phyloP scores from a whole-genome alignment of 1,140 invertebrate species.

The Apis laboriosa region DNA sequence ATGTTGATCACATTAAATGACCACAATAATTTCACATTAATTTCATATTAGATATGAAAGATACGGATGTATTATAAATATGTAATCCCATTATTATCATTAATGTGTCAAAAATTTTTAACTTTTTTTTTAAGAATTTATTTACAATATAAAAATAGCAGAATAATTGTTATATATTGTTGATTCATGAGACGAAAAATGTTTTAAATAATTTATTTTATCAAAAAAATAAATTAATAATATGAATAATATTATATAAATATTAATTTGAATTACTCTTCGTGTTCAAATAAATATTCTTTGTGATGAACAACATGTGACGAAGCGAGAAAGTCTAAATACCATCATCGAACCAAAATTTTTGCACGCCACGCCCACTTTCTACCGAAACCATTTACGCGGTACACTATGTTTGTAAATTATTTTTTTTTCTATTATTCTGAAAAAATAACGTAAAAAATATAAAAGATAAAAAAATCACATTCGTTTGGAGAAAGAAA shows the following conservation, averaged over 20 bases:
- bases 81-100: no score
- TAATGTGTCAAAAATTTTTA: no score
- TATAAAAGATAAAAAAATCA: no score
- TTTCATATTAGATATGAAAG: no score
- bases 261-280: background rate
- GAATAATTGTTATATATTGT: no score
- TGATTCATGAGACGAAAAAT: no score
- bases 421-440: background rate
- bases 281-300: background rate
- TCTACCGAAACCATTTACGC: background rate
- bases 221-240: background rate
- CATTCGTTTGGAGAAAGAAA: background rate
- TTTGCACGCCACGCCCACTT: slow-evolving; percentile 39
- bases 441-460: no score
- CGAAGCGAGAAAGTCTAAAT: background rate
- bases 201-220: background rate
- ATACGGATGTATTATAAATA: no score
- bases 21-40: no score
- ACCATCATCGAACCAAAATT: background rate
- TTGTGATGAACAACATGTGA: background rate
- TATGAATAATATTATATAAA: background rate
- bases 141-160: no score
- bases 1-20: background rate
- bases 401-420: background rate
- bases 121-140: no score